These are phyloP conservation scores for Perodicticus potto DNA, from an alignment of 2,797 vertebrate species.

Conservation along the genomic window DNA sequence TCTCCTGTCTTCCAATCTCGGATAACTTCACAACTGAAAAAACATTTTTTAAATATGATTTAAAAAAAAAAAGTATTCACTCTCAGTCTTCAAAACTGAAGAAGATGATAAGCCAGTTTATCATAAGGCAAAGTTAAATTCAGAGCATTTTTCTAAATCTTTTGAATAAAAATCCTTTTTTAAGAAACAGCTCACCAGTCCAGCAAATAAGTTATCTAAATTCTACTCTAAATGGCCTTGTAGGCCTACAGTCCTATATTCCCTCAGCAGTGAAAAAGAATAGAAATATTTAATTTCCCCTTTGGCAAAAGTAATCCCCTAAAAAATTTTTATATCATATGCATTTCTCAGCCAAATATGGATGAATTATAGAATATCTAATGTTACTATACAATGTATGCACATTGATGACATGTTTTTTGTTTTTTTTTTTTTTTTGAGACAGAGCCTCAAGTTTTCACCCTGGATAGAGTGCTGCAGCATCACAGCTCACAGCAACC, in stretches of 20 bases:
- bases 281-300: constrained; percentile 51
- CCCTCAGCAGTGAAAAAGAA: constrained; percentile 19
- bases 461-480: too few relatives aligned
- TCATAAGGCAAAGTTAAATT: constrained; percentile 60
- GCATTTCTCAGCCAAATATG: constrained; percentile 13
- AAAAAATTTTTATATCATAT: constrained; percentile 12
- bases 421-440: too few relatives aligned
- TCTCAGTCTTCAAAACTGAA: constrained; percentile 15
- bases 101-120: constrained; percentile 36
- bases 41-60: constrained; percentile 57
- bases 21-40: constrained; percentile 97
- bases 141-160: constrained; percentile 22
- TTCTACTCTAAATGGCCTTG: neutral
- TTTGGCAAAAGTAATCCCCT: constrained; percentile 42
- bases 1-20: constrained; percentile 97
- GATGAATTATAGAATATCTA: neutral
- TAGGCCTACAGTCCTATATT: neutral
- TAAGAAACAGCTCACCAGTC: neutral
- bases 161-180: constrained; percentile 8
- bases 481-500: too few relatives aligned
- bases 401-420: neutral
- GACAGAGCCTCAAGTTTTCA: too few relatives aligned
- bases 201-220: neutral
- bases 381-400: neutral
- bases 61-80: constrained; percentile 1